Evolutionary conservation across 2,888 invertebrate species (phyloP).

Genomic region (Phalera bucephala): DNA sequence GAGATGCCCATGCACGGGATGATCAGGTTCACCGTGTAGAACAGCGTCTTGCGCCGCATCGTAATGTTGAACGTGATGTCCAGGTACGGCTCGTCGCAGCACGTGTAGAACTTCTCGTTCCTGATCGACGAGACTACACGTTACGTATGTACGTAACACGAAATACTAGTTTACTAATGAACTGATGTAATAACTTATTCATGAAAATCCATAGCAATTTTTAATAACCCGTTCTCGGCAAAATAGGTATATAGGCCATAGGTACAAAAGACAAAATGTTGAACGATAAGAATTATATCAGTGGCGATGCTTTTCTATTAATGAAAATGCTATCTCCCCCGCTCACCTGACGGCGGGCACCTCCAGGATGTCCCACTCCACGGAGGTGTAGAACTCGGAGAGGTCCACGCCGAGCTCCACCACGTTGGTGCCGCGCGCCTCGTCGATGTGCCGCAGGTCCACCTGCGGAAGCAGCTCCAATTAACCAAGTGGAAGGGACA

Average conservation of each 20-base stretch:
- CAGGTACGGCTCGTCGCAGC: slow-evolving; percentile 97
- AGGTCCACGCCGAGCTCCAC: slow-evolving; percentile 98
- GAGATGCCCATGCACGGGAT: slow-evolving; percentile 99
- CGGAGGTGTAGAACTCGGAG: slow-evolving; percentile 98
- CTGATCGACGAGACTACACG: too few species aligned
- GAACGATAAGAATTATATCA: too few species aligned
- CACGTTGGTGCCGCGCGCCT: slow-evolving; percentile 92
- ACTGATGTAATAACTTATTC: too few species aligned
- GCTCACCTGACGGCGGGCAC: slow-evolving; percentile 94
- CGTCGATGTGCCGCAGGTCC: slow-evolving; percentile 95
- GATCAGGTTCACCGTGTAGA: slow-evolving; percentile 98
- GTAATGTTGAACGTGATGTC: slow-evolving; percentile 99
- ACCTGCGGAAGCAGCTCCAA: too few species aligned
- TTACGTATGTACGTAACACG: too few species aligned
- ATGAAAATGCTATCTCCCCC: too few species aligned
- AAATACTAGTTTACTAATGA: too few species aligned
- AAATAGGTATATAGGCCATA: too few species aligned
- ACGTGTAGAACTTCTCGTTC: slow-evolving; percentile 96
- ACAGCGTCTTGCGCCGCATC: slow-evolving; percentile 96
- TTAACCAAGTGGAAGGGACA: neutral
- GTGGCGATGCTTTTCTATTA: too few species aligned
- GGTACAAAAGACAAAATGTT: too few species aligned
- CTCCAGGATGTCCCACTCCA: slow-evolving; percentile 99
- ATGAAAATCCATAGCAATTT: too few species aligned
- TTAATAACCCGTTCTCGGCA: too few species aligned